phyloP scores from a whole-genome alignment of 1,140 invertebrate species.

The Copidosoma floridanum region DNA sequence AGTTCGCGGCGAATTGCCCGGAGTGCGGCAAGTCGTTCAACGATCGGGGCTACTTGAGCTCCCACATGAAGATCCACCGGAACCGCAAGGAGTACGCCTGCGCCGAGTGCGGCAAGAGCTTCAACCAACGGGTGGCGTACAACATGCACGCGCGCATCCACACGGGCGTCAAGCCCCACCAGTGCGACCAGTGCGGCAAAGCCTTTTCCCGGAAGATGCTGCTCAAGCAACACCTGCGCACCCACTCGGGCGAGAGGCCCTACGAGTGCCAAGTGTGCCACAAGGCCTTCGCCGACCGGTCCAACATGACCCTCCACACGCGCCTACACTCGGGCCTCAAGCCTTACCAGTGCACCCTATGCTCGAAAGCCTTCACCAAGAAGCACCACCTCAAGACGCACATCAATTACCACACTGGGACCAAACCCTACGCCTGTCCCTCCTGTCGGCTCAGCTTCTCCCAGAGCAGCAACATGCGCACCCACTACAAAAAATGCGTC shows the following conservation, averaged over 20 bases:
- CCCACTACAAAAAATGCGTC: conserved; percentile 71
- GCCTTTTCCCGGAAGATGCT: conserved; percentile 82
- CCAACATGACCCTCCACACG: conserved; percentile 79
- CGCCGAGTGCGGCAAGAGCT: conserved; percentile 71
- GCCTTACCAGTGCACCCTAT: conserved; percentile 82
- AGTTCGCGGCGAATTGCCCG: conserved; percentile 72
- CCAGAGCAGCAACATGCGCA: conserved; percentile 77
- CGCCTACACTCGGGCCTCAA: conserved; percentile 78
- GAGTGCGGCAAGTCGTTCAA: conserved; percentile 78
- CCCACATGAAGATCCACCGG: conserved; percentile 77
- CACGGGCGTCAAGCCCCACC: conserved; percentile 81
- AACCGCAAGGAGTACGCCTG: conserved; percentile 76
- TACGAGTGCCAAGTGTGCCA: conserved; percentile 69
- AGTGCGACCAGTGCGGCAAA: conserved; percentile 81
- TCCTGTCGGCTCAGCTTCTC: conserved; percentile 73
- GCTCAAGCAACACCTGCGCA: conserved; percentile 74
- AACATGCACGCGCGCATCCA: conserved; percentile 81
- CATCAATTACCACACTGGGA: conserved; percentile 76
- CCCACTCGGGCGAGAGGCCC: conserved; percentile 76
- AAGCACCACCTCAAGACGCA: conserved; percentile 83
- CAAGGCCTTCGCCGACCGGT: conserved; percentile 76
- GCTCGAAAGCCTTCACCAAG: conserved; percentile 84
- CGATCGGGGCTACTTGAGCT: conserved; percentile 74
- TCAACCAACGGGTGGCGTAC: conserved; percentile 78
- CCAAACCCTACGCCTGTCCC: conserved; percentile 73